These are phyloP conservation scores for Tokudaia muenninki DNA, from an alignment of 2,797 vertebrate genomes.

Conservation along the genomic window DNA sequence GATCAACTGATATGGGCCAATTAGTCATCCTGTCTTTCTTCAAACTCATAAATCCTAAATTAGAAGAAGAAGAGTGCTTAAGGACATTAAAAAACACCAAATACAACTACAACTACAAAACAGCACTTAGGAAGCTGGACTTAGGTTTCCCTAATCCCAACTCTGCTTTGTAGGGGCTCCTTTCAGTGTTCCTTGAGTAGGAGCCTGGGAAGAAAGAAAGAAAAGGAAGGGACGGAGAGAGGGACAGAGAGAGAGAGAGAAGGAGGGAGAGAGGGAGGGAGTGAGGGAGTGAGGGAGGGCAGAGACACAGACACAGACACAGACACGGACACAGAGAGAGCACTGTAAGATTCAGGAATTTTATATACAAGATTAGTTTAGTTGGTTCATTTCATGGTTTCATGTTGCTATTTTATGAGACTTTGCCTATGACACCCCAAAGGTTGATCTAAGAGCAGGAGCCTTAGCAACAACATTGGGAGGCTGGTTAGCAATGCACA, in stretches of 20 bases:
- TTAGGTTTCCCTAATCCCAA: not conserved
- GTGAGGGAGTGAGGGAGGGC: rapidly evolving
- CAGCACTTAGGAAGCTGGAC: not conserved
- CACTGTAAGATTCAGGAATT: not conserved
- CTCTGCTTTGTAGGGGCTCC: not conserved
- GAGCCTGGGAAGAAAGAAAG: not conserved
- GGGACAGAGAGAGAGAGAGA: not conserved
- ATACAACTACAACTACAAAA: not conserved
- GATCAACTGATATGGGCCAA: not conserved
- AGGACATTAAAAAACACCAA: not conserved
- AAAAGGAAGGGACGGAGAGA: too few relatives aligned
- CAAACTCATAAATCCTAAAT: not conserved
- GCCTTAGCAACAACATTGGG: not conserved
- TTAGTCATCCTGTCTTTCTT: not conserved
- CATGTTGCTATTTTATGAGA: not conserved
- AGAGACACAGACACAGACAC: not conserved
- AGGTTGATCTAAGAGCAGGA: not conserved
- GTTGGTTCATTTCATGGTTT: not conserved
- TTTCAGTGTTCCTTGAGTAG: not conserved
- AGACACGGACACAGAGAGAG: not conserved
- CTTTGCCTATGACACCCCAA: not conserved
- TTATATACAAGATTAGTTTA: not conserved
- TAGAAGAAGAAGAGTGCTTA: not conserved
- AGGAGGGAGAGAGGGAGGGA: rapidly evolving
- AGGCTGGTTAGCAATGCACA: not conserved